These are phyloP conservation scores for Operophtera brumata DNA, from an alignment of 2,888 invertebrate species.

Conservation along the genomic window DNA sequence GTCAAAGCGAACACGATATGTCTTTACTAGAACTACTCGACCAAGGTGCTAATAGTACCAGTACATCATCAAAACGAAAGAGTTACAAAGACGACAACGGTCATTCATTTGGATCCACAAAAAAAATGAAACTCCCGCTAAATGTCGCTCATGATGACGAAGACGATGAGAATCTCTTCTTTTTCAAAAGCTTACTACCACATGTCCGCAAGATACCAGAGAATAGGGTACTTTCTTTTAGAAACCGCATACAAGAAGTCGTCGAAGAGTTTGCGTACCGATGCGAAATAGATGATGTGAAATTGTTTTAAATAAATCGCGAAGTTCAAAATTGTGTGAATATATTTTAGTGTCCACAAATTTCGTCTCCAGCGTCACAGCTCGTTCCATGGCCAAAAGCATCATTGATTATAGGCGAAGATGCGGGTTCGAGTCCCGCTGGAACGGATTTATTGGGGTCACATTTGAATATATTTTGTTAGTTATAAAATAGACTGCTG, in stretches of 20 bases:
- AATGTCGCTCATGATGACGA: conserved; percentile 8
- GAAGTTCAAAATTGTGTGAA: too few species aligned
- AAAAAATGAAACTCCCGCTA: conserved; percentile 7
- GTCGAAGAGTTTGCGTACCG: conserved; percentile 26
- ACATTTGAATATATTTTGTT: too few species aligned
- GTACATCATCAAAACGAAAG: conserved; percentile 11
- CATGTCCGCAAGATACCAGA: conserved; percentile 27
- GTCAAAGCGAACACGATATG: conserved; percentile 16
- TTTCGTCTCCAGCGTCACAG: too few species aligned
- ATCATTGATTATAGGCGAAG: too few species aligned
- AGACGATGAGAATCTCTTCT: conserved; percentile 23
- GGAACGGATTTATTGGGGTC: too few species aligned
- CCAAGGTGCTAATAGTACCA: conserved; percentile 1
- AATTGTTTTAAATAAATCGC: conserved; percentile 5
- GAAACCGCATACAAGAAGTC: conserved; percentile 22
- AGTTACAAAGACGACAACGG: conserved; percentile 14
- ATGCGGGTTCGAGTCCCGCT: too few species aligned
- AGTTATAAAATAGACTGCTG: too few species aligned
- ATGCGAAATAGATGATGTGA: conserved; percentile 9
- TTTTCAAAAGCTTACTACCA: conserved; percentile 28
- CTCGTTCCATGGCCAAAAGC: too few species aligned
- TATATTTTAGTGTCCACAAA: too few species aligned
- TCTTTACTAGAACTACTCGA: conserved; percentile 12
- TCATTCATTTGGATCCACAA: neutral
- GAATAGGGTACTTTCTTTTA: conserved; percentile 20